phyloP scores from a whole-genome alignment of 2,888 invertebrate genomes.

The Thelaira solivaga region DNA sequence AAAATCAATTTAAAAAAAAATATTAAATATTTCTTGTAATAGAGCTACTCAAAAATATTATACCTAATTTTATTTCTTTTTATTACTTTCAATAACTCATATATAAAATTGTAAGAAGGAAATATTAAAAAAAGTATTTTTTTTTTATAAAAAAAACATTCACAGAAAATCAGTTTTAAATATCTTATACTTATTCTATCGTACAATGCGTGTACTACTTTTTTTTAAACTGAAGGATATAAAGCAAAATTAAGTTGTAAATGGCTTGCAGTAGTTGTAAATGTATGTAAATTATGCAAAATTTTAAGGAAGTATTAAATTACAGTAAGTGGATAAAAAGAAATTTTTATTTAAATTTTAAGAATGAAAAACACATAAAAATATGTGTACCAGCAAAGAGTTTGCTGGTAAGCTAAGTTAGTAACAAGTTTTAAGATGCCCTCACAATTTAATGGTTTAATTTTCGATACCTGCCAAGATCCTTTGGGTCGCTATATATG shows the following conservation, averaged over 20 bases:
- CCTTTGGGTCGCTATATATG: no score
- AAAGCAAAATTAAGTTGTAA: slow-evolving; percentile 41
- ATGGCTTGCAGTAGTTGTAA: slow-evolving; percentile 9
- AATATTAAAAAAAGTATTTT: no score
- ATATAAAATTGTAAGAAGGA: no score
- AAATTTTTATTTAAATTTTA: not conserved
- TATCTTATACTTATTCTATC: slow-evolving; percentile 1
- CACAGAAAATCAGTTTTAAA: slow-evolving; percentile 13
- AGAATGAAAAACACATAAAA: not conserved
- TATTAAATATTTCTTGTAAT: no score
- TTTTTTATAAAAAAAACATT: not conserved
- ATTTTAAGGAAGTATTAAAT: slow-evolving; percentile 53
- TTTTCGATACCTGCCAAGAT: no score
- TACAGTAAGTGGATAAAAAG: slow-evolving; percentile 24
- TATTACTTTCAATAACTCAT: no score
- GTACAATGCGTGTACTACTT: not conserved
- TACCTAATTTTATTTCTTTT: no score
- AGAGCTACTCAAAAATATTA: no score
- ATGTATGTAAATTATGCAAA: slow-evolving; percentile 44
- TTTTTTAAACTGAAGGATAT: not conserved
- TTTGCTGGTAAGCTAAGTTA: not conserved
- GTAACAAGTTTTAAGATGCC: not conserved
- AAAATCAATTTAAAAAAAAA: no score
- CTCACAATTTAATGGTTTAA: no score
- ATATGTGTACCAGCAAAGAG: slow-evolving; percentile 16